phyloP scores from a whole-genome alignment of 2,888 invertebrate species.

The Calliphora vomitoria region DNA sequence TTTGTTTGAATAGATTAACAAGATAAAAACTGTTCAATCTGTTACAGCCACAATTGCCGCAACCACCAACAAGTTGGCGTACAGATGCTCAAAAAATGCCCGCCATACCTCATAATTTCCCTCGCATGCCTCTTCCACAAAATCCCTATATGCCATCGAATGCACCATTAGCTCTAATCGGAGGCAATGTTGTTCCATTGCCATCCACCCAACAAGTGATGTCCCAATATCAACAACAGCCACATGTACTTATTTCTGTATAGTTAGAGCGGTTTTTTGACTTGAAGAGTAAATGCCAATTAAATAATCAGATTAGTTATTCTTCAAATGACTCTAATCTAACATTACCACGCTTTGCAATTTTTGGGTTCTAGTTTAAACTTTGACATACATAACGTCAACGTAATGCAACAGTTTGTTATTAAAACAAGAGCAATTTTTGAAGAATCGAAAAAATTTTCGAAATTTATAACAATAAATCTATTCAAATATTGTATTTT shows the following conservation, averaged over 20 bases:
- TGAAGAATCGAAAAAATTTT: too few relatives aligned
- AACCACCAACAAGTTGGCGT: constrained; percentile 79
- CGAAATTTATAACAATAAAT: too few relatives aligned
- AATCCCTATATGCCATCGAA: constrained; percentile 13
- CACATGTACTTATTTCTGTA: background rate
- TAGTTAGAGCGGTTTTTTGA: background rate
- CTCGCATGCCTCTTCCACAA: constrained; percentile 31
- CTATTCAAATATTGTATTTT: too few relatives aligned
- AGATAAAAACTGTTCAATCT: background rate
- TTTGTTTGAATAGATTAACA: background rate
- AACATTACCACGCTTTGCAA: too few relatives aligned
- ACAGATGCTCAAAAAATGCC: constrained; percentile 74
- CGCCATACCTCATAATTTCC: background rate
- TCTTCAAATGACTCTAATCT: too few relatives aligned
- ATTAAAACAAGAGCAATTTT: too few relatives aligned
- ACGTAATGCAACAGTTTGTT: too few relatives aligned
- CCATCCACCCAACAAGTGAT: constrained; percentile 13
- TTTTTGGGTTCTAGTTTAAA: too few relatives aligned
- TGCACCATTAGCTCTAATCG: constrained; percentile 23
- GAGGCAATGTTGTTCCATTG: constrained; percentile 37
- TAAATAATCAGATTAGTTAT: too few relatives aligned
- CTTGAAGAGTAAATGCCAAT: too few relatives aligned
- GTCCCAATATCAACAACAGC: constrained; percentile 36
- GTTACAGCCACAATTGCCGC: constrained; percentile 76
- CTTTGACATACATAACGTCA: too few relatives aligned